Evolutionary conservation across 2,113 vertebrate genomes (phyloP).

Genomic region (Pycnonotus jocosus): DNA sequence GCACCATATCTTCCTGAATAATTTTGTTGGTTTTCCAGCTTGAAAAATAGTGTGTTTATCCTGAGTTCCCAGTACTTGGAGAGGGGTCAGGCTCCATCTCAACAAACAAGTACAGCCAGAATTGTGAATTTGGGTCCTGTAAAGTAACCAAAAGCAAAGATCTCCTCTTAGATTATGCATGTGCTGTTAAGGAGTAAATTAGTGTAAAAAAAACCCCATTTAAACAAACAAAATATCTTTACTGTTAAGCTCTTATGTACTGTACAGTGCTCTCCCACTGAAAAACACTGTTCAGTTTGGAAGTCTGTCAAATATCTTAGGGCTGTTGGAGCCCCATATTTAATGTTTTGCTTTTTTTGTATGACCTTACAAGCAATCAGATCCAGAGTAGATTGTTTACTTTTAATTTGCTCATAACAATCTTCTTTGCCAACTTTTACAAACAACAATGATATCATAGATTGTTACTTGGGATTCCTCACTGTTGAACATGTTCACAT

Average conservation of each 20-base stretch:
- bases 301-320: conserved; percentile 9
- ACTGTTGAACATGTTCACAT: neutral
- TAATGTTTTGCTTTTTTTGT: neutral
- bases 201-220: neutral
- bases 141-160: neutral
- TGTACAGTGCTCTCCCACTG: neutral
- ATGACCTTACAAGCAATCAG: neutral
- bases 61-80: neutral
- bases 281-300: neutral
- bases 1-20: neutral
- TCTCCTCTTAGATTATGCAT: neutral
- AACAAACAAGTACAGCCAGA: neutral
- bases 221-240: neutral
- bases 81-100: neutral
- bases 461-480: conserved; percentile 25
- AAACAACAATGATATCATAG: neutral
- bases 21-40: neutral
- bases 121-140: neutral
- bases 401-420: conserved; percentile 28
- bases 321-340: neutral
- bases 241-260: neutral
- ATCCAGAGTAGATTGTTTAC: conserved; percentile 9
- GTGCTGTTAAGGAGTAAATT: neutral
- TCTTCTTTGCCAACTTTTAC: conserved; percentile 32
- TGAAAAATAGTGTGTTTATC: neutral